Evolutionary conservation across 1,140 invertebrate genomes (phyloP).

Genomic region (Drosophila rufa): DNA sequence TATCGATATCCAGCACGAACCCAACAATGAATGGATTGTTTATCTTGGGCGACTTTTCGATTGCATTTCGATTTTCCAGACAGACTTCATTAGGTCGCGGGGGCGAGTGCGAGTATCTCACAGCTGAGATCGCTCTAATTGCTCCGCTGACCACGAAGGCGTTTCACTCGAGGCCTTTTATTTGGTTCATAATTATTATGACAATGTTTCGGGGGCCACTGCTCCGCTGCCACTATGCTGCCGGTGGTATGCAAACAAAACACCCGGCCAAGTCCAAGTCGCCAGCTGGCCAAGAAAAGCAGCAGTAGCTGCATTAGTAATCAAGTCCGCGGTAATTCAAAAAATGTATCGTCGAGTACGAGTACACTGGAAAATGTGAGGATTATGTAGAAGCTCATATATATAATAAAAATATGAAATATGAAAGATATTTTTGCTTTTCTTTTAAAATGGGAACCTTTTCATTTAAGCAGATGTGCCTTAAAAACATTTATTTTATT

Average conservation of each 20-base stretch:
- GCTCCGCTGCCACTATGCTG: background rate
- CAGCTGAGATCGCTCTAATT: slow-evolving; percentile 61
- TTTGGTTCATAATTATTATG: slow-evolving; percentile 74
- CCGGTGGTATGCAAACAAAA: slow-evolving; percentile 70
- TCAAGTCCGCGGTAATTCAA: slow-evolving; percentile 31
- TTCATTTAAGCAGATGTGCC: too few relatives aligned
- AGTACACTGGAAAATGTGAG: background rate
- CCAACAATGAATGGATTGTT: slow-evolving; percentile 27
- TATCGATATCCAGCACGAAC: slow-evolving; percentile 1
- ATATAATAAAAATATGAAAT: accelerated
- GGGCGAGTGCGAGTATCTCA: slow-evolving; percentile 21
- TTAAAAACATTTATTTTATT: too few relatives aligned
- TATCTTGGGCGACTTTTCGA: slow-evolving; percentile 39
- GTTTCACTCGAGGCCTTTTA: slow-evolving; percentile 61
- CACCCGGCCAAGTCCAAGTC: slow-evolving; percentile 51
- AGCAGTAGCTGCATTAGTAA: slow-evolving; percentile 38
- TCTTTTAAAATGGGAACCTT: too few relatives aligned
- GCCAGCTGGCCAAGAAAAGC: slow-evolving; percentile 68
- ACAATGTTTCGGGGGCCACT: slow-evolving; percentile 60
- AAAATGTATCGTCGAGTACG: slow-evolving; percentile 2
- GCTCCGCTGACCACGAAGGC: slow-evolving; percentile 54
- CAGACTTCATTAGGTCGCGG: slow-evolving; percentile 30
- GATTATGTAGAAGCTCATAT: background rate
- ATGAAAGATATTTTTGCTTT: too few relatives aligned
- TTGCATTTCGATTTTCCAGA: slow-evolving; percentile 19